Evolutionary conservation across 2,113 vertebrate genomes (phyloP), one percentile per base, ranked within the genome.

Genomic region (Brachirus orientalis): DNA sequence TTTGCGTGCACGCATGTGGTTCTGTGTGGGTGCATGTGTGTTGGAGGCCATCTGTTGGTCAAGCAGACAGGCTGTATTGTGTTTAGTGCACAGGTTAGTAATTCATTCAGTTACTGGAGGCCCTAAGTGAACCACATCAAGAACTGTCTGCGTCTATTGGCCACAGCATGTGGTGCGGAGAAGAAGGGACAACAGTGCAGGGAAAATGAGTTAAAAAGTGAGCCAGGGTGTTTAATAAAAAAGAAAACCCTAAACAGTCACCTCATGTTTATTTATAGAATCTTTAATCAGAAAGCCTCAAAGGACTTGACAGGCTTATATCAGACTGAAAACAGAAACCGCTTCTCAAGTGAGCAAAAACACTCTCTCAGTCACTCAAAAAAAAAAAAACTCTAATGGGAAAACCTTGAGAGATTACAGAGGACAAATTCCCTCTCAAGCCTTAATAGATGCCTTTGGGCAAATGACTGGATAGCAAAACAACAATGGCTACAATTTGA

Each of bases 21-120:
- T 68, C 38, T 16, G 33, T n/a, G 20, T 20, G 45, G 19, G 65
- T 20, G 8, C 38, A 28, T 51, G 10, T 43, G 19, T 48, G 40
- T 18, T 17, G 14, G 37, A 73, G 80, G 77, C 57, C 76, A 79
- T 80, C 63, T 68, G 69, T 72, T 19, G 72, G 84, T 72, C 79
- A 75, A 46, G 45, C 61, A 79, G 75, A 85, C 76, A 75, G 71
- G 63, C 56, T 44, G 53, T 58, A 81, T 84, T 87, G 86, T 83
- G 36, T 28, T 10, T 28, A 51, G 57, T 36, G 63, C 20, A 46
- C 62, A 55, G 72, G 63, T 79, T 55, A 67, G 69, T 72, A 43
- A 28, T 72, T 60, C 41, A 44, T 45, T 33, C 59, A 50, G 38
- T 20, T 33, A 67, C 67, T 63, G 28, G 36, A 66, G 62, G 63